phyloP scores from a whole-genome alignment of 2,888 invertebrate species.

The Acrobasis repandana region DNA sequence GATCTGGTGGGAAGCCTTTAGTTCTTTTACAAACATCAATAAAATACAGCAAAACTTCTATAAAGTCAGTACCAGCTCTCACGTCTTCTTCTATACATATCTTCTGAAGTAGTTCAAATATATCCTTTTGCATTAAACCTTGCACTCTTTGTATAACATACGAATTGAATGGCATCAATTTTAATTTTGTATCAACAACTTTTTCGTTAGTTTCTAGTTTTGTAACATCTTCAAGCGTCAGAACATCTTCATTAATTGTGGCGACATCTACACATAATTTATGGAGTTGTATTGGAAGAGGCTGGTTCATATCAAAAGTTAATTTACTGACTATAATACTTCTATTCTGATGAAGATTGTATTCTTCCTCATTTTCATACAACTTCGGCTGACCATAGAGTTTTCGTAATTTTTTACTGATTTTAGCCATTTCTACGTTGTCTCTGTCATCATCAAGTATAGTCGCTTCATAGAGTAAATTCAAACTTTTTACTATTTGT shows the following conservation, averaged over 20 bases:
- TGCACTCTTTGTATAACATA: conserved; percentile 72
- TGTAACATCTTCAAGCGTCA: conserved; percentile 48
- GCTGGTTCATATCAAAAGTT: conserved; percentile 55
- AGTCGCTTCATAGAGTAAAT: conserved; percentile 38
- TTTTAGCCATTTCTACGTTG: conserved; percentile 51
- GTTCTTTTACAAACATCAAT: conserved; percentile 43
- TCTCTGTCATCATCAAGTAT: conserved; percentile 44
- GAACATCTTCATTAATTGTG: conserved; percentile 41
- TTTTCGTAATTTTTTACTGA: conserved; percentile 69
- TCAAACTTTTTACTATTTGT: conserved; percentile 39
- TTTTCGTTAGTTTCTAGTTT: conserved; percentile 1
- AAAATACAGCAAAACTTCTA: conserved; percentile 41
- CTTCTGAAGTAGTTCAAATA: conserved; percentile 33
- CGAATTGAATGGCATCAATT: conserved; percentile 83
- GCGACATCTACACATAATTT: conserved; percentile 43
- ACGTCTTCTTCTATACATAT: conserved; percentile 4
- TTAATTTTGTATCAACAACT: conserved; percentile 39
- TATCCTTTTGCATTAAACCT: conserved; percentile 47
- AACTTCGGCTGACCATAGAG: conserved; percentile 66
- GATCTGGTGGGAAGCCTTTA: conserved; percentile 57
- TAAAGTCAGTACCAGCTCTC: conserved; percentile 22
- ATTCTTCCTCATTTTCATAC: conserved; percentile 54
- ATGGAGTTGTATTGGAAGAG: conserved; percentile 54
- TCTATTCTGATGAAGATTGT: conserved; percentile 46
- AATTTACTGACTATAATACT: conserved; percentile 48